A percentile compares a stretch with the other conserved stretches of the same genome.
Evolutionary conservation across 2,888 invertebrate genomes (phyloP).

Genomic region (Clanis bilineata): DNA sequence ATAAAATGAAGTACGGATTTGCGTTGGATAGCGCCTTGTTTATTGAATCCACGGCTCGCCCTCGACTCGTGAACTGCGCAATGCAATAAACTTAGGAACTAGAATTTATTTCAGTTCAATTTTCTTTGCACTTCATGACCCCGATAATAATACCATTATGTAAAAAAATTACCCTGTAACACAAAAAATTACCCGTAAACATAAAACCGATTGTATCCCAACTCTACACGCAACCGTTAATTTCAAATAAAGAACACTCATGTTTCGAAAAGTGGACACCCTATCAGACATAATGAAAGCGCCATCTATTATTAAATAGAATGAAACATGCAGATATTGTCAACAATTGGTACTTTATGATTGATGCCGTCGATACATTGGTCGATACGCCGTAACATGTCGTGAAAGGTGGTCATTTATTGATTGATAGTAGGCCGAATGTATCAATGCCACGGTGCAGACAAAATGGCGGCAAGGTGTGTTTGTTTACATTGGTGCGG

Average conservation of each 20-base stretch:
- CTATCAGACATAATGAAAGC: background rate
- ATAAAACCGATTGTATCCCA: background rate
- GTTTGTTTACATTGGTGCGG: constrained; percentile 28
- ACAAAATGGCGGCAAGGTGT: constrained; percentile 19
- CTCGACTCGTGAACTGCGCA: background rate
- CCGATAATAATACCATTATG: too few species aligned
- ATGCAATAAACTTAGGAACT: background rate
- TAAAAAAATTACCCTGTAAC: too few species aligned
- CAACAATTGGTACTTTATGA: constrained; percentile 13
- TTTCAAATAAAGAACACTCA: background rate
- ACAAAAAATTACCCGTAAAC: too few species aligned
- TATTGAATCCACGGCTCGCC: background rate
- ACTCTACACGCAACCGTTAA: background rate
- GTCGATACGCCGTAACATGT: constrained; percentile 21
- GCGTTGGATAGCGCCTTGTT: background rate
- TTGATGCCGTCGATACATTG: constrained; percentile 22
- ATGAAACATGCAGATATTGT: background rate
- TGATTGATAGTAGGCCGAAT: constrained; percentile 39
- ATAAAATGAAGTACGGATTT: constrained; percentile 2
- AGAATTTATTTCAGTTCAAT: background rate
- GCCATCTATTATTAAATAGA: background rate
- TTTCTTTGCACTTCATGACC: background rate
- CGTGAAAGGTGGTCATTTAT: constrained; percentile 40
- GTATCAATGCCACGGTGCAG: constrained; percentile 29
- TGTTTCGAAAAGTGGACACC: background rate